A percentile compares a stretch with the other conserved stretches of the same genome.
Conservation (phyloP, 2,888 invertebrate species). For the Thysanoteuthis rhombus region DNA sequence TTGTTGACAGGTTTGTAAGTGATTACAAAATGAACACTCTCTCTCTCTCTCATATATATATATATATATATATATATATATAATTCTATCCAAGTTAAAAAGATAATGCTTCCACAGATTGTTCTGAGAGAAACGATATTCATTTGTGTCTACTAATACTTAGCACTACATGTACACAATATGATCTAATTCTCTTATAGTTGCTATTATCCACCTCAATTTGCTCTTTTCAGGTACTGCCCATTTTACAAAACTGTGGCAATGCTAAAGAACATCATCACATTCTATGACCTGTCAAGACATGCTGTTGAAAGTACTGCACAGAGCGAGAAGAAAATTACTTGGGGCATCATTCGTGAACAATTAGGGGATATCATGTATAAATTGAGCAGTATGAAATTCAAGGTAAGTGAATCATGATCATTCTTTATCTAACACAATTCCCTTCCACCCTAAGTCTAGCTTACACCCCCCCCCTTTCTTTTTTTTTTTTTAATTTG, state of each 20-base stretch:
- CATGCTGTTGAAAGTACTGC: slow-evolving; percentile 98
- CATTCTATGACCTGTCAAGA: slow-evolving; percentile 97
- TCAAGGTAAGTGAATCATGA: slow-evolving; percentile 78
- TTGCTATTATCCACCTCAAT: not conserved
- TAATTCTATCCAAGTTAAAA: no score
- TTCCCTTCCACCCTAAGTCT: no score
- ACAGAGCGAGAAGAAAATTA: slow-evolving; percentile 98
- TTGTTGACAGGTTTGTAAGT: no score
- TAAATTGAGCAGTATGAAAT: slow-evolving; percentile 98
- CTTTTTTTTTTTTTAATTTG: not conserved
- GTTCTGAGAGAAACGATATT: no score
- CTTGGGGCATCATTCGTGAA: slow-evolving; percentile 97
- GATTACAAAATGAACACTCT: no score
- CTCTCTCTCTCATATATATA: no score
- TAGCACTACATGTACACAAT: no score
- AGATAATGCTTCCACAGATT: no score
- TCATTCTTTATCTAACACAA: not conserved
- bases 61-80: no score
- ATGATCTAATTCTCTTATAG: not conserved
- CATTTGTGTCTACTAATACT: no score
- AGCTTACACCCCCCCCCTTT: no score
- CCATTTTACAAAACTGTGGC: slow-evolving; percentile 99
- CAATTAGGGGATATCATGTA: slow-evolving; percentile 94
- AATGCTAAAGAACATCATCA: slow-evolving; percentile 97
- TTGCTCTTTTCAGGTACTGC: slow-evolving; percentile 80